Conservation (phyloP, 2,113 vertebrate genomes). For the Neolamprologus sp. region DNA sequence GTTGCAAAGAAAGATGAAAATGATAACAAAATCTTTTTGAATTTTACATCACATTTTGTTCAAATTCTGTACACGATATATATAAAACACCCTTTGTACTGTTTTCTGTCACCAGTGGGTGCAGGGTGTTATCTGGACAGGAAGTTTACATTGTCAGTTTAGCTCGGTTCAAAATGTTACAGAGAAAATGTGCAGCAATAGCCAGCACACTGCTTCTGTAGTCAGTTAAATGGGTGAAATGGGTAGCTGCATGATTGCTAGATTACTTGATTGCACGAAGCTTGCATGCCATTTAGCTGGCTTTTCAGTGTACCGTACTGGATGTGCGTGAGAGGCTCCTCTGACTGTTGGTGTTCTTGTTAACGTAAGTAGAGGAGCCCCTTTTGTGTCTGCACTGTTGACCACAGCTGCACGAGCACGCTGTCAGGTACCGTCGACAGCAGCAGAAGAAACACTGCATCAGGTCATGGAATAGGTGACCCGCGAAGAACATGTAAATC, state of each 20-base stretch:
- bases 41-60: neutral
- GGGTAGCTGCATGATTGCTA: neutral
- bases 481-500: slow-evolving; percentile 94
- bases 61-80: neutral
- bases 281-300: neutral
- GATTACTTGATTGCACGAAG: neutral
- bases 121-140: neutral
- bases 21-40: neutral
- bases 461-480: slow-evolving; percentile 85
- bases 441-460: slow-evolving; percentile 79
- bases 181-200: neutral
- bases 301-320: slow-evolving; percentile 12
- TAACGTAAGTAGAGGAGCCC: slow-evolving; percentile 74
- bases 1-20: neutral
- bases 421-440: slow-evolving; percentile 54
- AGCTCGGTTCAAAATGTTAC: neutral
- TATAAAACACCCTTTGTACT: neutral
- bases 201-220: neutral
- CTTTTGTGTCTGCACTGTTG: slow-evolving; percentile 69
- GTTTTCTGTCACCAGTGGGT: neutral
- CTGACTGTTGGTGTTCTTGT: slow-evolving; percentile 78
- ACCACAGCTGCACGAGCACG: slow-evolving; percentile 61
- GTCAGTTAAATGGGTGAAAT: neutral
- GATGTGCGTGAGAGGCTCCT: slow-evolving; percentile 69
- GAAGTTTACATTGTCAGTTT: neutral